Evolutionary conservation across 2,888 invertebrate species (phyloP).

Genomic region (Troides oblongomaculatus): DNA sequence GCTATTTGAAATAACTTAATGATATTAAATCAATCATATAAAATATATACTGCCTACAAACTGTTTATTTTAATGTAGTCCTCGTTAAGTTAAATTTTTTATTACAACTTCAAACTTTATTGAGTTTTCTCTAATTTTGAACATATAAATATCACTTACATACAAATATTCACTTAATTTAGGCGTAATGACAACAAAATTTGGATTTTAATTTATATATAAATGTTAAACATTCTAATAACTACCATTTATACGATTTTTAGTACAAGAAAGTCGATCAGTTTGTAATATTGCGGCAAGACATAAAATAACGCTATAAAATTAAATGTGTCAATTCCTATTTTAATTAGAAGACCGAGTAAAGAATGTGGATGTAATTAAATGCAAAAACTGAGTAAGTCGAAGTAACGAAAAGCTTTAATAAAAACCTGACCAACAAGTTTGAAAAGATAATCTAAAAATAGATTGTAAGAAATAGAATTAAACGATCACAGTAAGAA

Average conservation of each 20-base stretch:
- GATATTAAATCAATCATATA: too few relatives aligned
- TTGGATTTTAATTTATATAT: too few relatives aligned
- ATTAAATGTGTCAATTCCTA: not conserved
- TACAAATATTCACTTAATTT: too few relatives aligned
- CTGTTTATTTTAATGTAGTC: too few relatives aligned
- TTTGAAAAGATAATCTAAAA: slow-evolving; percentile 20
- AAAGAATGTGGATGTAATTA: slow-evolving; percentile 15
- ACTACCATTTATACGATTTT: not conserved
- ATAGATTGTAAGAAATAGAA: slow-evolving; percentile 26
- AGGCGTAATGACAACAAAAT: too few relatives aligned
- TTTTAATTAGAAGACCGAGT: slow-evolving; percentile 2
- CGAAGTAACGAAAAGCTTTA: slow-evolving; percentile 13
- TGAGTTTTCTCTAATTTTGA: too few relatives aligned
- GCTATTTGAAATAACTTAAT: not conserved
- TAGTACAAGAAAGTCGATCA: too few relatives aligned
- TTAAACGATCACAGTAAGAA: slow-evolving; percentile 3
- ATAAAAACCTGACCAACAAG: slow-evolving; percentile 22
- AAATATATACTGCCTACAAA: too few relatives aligned
- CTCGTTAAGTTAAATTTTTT: too few relatives aligned
- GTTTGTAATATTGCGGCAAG: not conserved
- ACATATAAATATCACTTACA: too few relatives aligned
- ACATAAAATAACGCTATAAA: not conserved
- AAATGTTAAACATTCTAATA: too few relatives aligned
- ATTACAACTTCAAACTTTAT: too few relatives aligned
- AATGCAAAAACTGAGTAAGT: slow-evolving; percentile 17